Evolutionary conservation across 2,888 invertebrate genomes (phyloP).

Genomic region (Nemoura dubitans): DNA sequence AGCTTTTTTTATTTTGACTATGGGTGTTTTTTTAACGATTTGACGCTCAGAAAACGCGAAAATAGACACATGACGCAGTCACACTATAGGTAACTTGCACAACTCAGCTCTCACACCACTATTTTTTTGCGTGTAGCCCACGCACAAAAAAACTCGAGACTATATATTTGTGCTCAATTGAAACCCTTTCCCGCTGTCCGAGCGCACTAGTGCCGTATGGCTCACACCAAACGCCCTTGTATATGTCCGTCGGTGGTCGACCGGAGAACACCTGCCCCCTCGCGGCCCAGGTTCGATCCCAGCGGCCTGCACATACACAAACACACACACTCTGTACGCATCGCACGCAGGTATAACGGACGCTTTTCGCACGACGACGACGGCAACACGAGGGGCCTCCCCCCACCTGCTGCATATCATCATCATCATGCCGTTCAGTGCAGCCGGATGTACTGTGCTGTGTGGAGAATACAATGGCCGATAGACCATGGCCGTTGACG

Average conservation of each 20-base stretch:
- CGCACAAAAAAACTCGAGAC: too few relatives aligned
- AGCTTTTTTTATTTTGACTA: too few relatives aligned
- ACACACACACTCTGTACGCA: not conserved
- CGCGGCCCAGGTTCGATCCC: not conserved
- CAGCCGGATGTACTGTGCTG: not conserved
- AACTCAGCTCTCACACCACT: too few relatives aligned
- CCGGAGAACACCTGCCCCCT: not conserved
- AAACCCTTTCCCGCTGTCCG: too few relatives aligned
- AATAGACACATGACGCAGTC: too few relatives aligned
- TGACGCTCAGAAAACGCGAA: too few relatives aligned
- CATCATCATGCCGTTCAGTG: not conserved
- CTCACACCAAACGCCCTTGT: not conserved
- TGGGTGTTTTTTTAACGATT: too few relatives aligned
- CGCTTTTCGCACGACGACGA: not conserved
- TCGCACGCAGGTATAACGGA: not conserved
- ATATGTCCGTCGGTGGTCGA: not conserved
- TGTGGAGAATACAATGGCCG: not conserved
- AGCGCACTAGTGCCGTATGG: not conserved
- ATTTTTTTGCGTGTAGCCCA: too few relatives aligned
- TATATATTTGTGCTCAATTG: too few relatives aligned
- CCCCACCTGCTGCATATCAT: conserved; percentile 12
- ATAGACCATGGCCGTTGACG: not conserved
- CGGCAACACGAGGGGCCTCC: too few relatives aligned
- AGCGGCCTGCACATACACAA: not conserved
- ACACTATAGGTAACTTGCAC: too few relatives aligned